Base-by-base conservation (phyloP, 1,140 invertebrate genomes). In the Capitella teleta region DNA sequence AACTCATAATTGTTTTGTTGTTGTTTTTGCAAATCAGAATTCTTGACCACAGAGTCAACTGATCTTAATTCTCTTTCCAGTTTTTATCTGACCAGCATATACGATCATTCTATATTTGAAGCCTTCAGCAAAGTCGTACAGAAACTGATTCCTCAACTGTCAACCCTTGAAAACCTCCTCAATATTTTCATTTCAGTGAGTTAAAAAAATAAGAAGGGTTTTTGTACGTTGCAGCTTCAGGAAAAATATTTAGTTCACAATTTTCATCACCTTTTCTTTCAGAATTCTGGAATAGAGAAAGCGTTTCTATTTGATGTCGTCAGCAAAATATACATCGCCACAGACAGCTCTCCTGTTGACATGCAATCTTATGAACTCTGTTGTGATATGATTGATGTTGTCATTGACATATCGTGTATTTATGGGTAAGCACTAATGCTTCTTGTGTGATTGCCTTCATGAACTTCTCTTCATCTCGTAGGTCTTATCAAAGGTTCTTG, bases 301-400 rank as follows among this genome's bases (percentile, higher is more conserved):
- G 93, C 92, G 28, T 98, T 97, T 75, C 76, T 98, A 5, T 98
- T 97, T 75, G 94, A 98, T 77, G 91, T 98, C 16, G 87, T 95
- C 21, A 95, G 89, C 32, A 98, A 99, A 77, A 98, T 99, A 54
- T 99, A 98, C 70, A 96, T 99, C 59, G 95, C 96, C 19, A 99
- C 95, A 2, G 95, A 98, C 73, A 93, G 88, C 54, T 91, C 90
- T 18, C 94, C 93, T 12, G 94, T 98, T n/a, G 95, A 99, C 70
- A 98, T 98, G 94, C 93, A 98, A 75, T 92, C 87, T 65, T 98
- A 98, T 67, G 95, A 99, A 73, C 74, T 98, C 2, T 98, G 94
- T 75, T 98, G 95, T 79, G 95, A 99, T 77, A 98, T 98, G 94
- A 98, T 99, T 58, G 95, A 99, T 79, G 92, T 98, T 50, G 91